Evolutionary conservation across 2,888 invertebrate species (phyloP).

Genomic region (Argyresthia albistria): DNA sequence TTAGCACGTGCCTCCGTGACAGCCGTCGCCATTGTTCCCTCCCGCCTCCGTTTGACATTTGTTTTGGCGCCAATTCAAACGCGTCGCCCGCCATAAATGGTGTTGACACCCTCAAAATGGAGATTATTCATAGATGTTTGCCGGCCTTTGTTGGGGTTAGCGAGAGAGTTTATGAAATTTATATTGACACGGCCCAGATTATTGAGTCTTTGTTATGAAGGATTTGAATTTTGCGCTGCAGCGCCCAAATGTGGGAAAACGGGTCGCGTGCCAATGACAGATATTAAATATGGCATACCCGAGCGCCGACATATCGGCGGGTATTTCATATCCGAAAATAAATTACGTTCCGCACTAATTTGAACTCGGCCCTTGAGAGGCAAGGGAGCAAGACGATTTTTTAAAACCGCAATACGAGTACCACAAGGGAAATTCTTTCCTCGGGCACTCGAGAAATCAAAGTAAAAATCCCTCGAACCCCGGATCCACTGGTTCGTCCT

Average conservation of each 20-base stretch:
- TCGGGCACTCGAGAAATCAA: constrained; percentile 38
- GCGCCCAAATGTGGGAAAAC: constrained; percentile 36
- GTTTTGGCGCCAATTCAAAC: constrained; percentile 52
- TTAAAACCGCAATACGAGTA: constrained; percentile 15
- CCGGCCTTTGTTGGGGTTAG: constrained; percentile 52
- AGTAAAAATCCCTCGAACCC: constrained; percentile 28
- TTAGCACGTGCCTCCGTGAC: constrained; percentile 33
- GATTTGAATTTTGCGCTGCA: constrained; percentile 46
- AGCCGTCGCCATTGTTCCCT: constrained; percentile 37
- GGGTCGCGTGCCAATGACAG: constrained; percentile 54
- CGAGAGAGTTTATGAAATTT: constrained; percentile 62
- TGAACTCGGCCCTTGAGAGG: constrained; percentile 39
- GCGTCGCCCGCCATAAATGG: constrained; percentile 33
- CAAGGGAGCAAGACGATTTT: constrained; percentile 1
- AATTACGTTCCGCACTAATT: constrained; percentile 30
- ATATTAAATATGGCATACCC: constrained; percentile 32
- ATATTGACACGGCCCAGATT: constrained; percentile 63
- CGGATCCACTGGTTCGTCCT: constrained; percentile 12
- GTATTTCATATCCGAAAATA: constrained; percentile 13
- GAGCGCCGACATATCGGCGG: not conserved
- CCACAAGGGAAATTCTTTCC: constrained; percentile 26
- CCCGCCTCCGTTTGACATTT: constrained; percentile 44
- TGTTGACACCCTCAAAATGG: constrained; percentile 66
- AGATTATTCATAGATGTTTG: constrained; percentile 68
- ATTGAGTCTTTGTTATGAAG: constrained; percentile 58